Evolutionary conservation across 2,797 vertebrate genomes (phyloP), one percentile per base, ranked within the genome.

Genomic region (Smutsia gigantea): DNA sequence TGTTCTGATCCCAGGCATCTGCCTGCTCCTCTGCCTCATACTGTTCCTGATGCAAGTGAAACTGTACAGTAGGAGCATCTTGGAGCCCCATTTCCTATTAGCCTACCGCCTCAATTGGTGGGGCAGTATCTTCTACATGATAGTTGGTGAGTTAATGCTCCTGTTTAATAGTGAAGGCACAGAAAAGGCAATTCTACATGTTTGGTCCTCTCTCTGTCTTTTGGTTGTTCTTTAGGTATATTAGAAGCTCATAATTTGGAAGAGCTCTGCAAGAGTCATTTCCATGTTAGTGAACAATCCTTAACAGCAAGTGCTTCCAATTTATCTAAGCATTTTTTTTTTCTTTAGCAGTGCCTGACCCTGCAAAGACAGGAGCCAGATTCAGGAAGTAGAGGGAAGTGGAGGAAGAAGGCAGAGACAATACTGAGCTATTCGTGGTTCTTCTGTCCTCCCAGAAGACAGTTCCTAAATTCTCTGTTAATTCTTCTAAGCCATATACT

Each of bases 11-110:
- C 39, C 42, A 92, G 84, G 88, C 4, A 31, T 34, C 64, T 91
- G 71, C 79, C 71, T 95, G 55, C n/a, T 85, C 21, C 14, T 92
- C 34, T 94, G 88, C 88, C 78, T 97, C 68, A 55, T 89, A 59
- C 85, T 92, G 25, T 95, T 95, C 46, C 37, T 92, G 84, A 63
- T 92, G 42, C 72, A 95, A 92, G 72, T 94, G 84, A 82, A 94
- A 75, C 10, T 75, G 51, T 94, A 57, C 4, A 89, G 64, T 61
- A 63, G 23, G 42, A 68, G 86, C 5, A 0, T n/a, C 71, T 63
- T 37, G 10, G 42, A 93, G 18, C 53, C 53, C 13, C 46, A 0
- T 49, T 89, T 92, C 61, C 46, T 94, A 8, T 25, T 55, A 63
- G 59, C 39, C 85, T 92, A 75, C 85, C 0, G 0, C 57, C 39